Evolutionary conservation across 2,113 vertebrate genomes (phyloP).

Genomic region (Macquaria ambigua): DNA sequence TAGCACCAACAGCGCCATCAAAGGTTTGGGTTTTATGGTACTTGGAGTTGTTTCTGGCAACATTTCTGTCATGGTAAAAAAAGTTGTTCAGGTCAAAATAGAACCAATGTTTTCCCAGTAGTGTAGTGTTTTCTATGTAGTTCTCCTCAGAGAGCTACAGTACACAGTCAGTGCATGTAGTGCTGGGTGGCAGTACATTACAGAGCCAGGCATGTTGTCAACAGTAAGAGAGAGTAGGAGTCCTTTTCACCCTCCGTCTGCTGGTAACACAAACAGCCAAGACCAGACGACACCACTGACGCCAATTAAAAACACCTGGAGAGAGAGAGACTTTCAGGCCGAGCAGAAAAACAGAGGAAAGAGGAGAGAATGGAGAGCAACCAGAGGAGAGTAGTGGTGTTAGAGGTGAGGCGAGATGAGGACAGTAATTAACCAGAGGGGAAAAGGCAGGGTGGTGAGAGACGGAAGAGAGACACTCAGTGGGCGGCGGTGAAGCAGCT

Average conservation of each 20-base stretch:
- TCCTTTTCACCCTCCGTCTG: slow-evolving; percentile 47
- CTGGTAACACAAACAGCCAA: slow-evolving; percentile 12
- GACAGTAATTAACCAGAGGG: slow-evolving; percentile 40
- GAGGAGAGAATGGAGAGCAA: neutral
- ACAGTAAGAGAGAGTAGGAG: slow-evolving; percentile 15
- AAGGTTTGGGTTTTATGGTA: no score
- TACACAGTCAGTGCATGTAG: neutral
- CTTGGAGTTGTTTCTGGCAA: neutral
- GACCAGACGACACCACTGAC: neutral
- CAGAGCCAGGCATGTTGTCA: slow-evolving; percentile 24
- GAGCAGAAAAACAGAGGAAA: neutral
- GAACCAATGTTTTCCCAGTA: neutral
- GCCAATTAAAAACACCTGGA: slow-evolving; percentile 49
- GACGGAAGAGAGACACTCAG: neutral
- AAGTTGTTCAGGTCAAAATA: neutral
- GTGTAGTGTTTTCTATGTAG: neutral
- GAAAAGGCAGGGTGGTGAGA: neutral
- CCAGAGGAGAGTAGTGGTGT: neutral
- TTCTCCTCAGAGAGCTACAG: neutral
- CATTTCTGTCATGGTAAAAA: neutral
- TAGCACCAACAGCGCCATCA: no score
- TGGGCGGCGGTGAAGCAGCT: neutral
- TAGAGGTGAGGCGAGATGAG: neutral
- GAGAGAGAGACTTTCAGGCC: neutral
- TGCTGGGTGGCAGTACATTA: neutral